Evolutionary conservation across 2,888 invertebrate species (phyloP), one percentile per base, ranked within the genome.

Genomic region (Apodemia mormo): DNA sequence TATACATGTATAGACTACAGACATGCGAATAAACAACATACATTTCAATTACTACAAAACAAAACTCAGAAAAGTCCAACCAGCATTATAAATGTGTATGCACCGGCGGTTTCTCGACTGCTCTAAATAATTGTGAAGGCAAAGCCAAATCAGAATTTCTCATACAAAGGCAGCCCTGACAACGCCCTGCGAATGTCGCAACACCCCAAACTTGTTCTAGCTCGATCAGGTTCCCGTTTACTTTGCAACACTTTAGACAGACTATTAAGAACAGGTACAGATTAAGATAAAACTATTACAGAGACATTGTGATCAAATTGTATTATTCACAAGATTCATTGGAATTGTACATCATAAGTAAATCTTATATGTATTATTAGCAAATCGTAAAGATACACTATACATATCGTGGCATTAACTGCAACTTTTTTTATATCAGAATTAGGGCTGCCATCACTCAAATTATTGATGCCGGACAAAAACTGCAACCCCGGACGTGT

Each of bases 121-220:
- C 58, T 68, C 69, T 74, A 76, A 71, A 71, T 71, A 73, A 74
- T 58, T 58, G 58, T 58, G 58, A 58, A 58, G 58, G 58, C 69
- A 71, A 61, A 70, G 67, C 68, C 69, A 64, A 66, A 72, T 71
- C 73, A 75, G 69, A 71, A 70, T 74, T 74, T 76, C 72, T 72
- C 73, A 72, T 71, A 76, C 74, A 74, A 75, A 71, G 61, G 70
- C 75, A 76, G 77, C 78, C 78, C 78, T 78, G 78, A 76, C 77
- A 77, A 77, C 78, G 78, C 78, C 78, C 77, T 73, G 71, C 73
- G 65, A 68, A 45, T 78, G 75, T 76, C 75, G 79, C 76, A 78
- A 79, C 70, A 66, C 69, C 74, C 75, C 73, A 66, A 72, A 76
- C 75, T 65, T 61, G 73, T 69, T 75, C 69, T 69, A 71, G 69